Base-by-base conservation (phyloP, 1,140 invertebrate species). In the Formica selysi region DNA sequence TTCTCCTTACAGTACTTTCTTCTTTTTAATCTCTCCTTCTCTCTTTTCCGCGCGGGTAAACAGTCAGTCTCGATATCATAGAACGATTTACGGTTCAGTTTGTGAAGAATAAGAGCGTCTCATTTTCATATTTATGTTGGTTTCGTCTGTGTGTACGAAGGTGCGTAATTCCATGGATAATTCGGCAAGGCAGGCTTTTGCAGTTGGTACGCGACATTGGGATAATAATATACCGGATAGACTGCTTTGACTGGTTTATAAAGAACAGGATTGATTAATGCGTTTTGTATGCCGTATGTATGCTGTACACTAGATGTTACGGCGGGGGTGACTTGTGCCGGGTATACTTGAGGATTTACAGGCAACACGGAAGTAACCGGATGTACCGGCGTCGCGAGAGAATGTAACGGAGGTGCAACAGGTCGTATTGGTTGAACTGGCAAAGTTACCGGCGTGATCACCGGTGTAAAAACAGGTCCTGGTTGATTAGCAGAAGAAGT, bases 171-270 rank as follows among this genome's bases (percentile, higher is more conserved):
- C 94, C 93, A 94, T 0, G 93, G 92, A 26, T 92, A 86, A 29
- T 84, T 78, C 26, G 89, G 70, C 22, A 80, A 36, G 7, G 74
- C 29, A 8, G 90, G 87, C 78, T 94, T 95, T 6, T 92, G 91
- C 41, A 92, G 62, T 26, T 90, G 92, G 64, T 91, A 91, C 0
- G 74, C 68, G 2, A 92, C n/a, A 61, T 92, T 91, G n/a, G 89
- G 89, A 68, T 94, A 92, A 70, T 94, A 94, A 51, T 93, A 94
- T 8, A 94, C 73, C 16, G 94, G 93, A 83, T 92, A 91, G 13
- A 93, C 86, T 32, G 92, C 54, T 87, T 94, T 95, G 6, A 93
- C 48, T 11, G 94, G 93, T 76, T 95, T 94, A 76, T 94, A 91
- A 0, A 94, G 54, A n/a, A 93, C 54, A 6, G 93, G 90, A 81